Evolutionary conservation across 2,888 invertebrate species (phyloP).

Genomic region (Linyphia triangularis): DNA sequence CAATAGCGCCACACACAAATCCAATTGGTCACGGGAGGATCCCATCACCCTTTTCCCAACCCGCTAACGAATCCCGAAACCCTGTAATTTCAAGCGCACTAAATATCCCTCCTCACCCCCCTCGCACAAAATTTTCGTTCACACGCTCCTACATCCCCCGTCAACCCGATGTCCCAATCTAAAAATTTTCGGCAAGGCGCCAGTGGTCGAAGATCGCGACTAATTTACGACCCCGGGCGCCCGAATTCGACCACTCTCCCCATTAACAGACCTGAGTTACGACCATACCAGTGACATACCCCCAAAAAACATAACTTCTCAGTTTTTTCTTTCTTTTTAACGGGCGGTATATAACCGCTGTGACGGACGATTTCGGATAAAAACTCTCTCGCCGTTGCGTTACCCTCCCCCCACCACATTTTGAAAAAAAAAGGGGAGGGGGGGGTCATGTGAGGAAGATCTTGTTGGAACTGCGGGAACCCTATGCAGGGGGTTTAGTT

Average conservation of each 20-base stretch:
- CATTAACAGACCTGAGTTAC: constrained; percentile 69
- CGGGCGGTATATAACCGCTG: constrained; percentile 21
- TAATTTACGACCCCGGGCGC: constrained; percentile 56
- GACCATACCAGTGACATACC: constrained; percentile 61
- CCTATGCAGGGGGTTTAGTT: constrained; percentile 17
- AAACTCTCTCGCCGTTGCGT: neutral
- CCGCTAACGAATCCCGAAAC: neutral
- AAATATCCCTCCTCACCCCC: neutral
- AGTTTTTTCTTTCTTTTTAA: neutral
- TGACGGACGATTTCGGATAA: constrained; percentile 15
- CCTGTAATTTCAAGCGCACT: neutral
- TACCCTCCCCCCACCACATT: neutral
- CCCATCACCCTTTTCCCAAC: neutral
- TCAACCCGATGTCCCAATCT: constrained; percentile 2
- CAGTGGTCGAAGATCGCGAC: constrained; percentile 52
- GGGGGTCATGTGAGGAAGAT: constrained; percentile 56
- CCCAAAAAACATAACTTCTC: constrained; percentile 55
- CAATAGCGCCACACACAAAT: too few species aligned
- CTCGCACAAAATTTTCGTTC: constrained; percentile 15
- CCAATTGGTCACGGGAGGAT: neutral
- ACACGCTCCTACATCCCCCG: constrained; percentile 57
- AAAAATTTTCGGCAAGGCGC: constrained; percentile 71
- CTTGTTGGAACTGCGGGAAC: constrained; percentile 59
- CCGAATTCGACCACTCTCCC: constrained; percentile 39
- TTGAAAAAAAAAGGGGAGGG: neutral